Evolutionary conservation across 2,113 vertebrate species (phyloP), one percentile per base, ranked within the genome.

Genomic region (Benitochromis conjunctus): DNA sequence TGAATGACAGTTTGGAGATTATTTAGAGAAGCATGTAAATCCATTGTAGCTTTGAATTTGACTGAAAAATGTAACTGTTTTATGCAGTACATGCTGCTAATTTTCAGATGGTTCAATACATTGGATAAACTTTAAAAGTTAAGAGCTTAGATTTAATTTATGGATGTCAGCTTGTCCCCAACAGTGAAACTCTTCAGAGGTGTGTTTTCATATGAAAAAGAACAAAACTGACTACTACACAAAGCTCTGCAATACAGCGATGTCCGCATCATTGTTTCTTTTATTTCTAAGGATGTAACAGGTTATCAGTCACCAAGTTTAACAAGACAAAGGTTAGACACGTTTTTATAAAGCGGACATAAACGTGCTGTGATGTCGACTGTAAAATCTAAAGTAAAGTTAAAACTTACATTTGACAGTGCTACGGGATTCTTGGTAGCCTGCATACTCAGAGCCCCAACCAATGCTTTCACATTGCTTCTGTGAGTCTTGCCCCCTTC

Each of bases 351-450:
- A 60, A 83, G 36, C 18, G 31, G 18, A 74, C 13, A 34, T 57
- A 53, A 41, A 51, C 7, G 18, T 5, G 26, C 18, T 51, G 3
- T 34, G 21, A 79, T 56, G 24, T 62, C 54, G 9, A 36, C 19
- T 21, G 43, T 29, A 1, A 36, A 81, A 69, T 38, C 21, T 16
- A 18, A 83, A 66, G 19, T 18, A 34, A 19, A n/a, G 1, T 90
- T 19, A 60, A 81, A 53, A 98, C 99, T 99, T 97, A 99, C 99
- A 66, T 97, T 98, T 99, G 91, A 98, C 99, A 4, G 98, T 99
- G 91, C 97, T 97, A 87, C 97, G 97, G 0, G 98, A 98, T 91
- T 99, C 99, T 94, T 98, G 98, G 95, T 97, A 98, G 21, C 98
- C 99, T 2, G 97, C 96, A 0, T 94, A 85, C 79, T 99, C 99